Base-by-base conservation (phyloP, 2,888 invertebrate species). In the Sphecodes monilicornis region DNA sequence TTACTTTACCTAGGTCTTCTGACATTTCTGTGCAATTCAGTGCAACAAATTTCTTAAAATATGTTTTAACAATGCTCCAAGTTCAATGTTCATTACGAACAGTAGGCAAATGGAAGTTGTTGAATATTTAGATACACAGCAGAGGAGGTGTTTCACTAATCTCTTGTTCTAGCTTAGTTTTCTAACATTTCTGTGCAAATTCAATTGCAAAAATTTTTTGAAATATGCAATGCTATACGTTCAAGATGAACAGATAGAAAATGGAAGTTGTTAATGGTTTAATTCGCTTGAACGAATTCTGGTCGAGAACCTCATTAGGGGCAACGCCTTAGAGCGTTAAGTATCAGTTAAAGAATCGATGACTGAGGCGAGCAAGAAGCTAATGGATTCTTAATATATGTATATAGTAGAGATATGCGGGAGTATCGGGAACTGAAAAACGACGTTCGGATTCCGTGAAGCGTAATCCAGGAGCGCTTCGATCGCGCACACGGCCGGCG, bases 401-500 rank as follows among this genome's bases (percentile, higher is more conserved):
- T 57, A 29, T 57, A 57, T 57, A 29, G 5, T 57, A 57, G 26
- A 26, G 11, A 4, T 26, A 57, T 1, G 57, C 22, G 22, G 4
- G 39, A 10, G 13, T 68, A 36, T 69, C 68, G 57, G 6, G 16
- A 16, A 75, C 46, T 16, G 39, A 22, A 41, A 29, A 79, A 50
- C 68, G 69, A 26, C 13, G 50, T n/a, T 18, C 13, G 10, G 57
- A 71, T 36, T 54, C 50, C 57, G 41, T 6, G 22, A 36, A 16
- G 75, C n/a, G 71, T 80, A 76, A 81, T 76, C 54, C 39, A 46
- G 26, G 54, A 3, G 13, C 32, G 41, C 41, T 73, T 76, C 76
- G 83, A 76, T 82, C 83, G 66, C 68, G 68, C 29, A n/a, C 73
- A 82, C 73, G 68, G 39, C n/a, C 69, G 32, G 46, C 39, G 39